Conservation (phyloP, 1,140 invertebrate genomes). For the Belonocnema kinseyi region DNA sequence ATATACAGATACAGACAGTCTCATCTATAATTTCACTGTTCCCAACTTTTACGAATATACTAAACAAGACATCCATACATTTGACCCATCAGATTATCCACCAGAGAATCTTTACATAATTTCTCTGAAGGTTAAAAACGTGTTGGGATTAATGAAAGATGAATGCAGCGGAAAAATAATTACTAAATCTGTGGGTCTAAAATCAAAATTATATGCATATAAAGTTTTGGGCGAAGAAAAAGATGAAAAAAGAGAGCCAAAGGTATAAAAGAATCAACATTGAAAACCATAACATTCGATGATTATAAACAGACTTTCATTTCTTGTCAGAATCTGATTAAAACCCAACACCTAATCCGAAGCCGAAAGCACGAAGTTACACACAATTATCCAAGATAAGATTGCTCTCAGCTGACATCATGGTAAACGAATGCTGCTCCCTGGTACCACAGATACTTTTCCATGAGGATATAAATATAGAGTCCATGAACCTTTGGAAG, state of each 20-base stretch:
- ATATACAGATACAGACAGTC: conserved; percentile 31
- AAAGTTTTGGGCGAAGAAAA: background rate
- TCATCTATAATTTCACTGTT: background rate
- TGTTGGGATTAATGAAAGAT: background rate
- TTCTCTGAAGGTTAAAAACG: background rate
- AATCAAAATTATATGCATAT: background rate
- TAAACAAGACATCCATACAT: background rate
- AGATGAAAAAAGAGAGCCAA: conserved; percentile 43
- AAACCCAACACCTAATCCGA: too few relatives aligned
- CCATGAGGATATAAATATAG: conserved; percentile 17
- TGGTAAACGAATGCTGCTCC: conserved; percentile 25
- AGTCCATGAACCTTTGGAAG: too few relatives aligned
- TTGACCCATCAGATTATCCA: background rate
- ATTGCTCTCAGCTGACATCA: conserved; percentile 33
- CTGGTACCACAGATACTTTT: background rate
- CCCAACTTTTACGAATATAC: background rate
- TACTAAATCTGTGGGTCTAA: background rate
- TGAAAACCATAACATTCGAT: too few relatives aligned
- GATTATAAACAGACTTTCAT: too few relatives aligned
- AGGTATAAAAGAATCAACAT: conserved; percentile 37
- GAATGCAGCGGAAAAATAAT: background rate
- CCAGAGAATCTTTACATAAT: background rate
- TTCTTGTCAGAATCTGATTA: too few relatives aligned
- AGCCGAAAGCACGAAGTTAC: too few relatives aligned
- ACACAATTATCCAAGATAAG: conserved; percentile 33